A percentile compares a stretch with the other conserved stretches of the same genome.
These are phyloP conservation scores for Callyntrura sp. DNA, from an alignment of 2,888 invertebrate genomes.

Conservation along the genomic window DNA sequence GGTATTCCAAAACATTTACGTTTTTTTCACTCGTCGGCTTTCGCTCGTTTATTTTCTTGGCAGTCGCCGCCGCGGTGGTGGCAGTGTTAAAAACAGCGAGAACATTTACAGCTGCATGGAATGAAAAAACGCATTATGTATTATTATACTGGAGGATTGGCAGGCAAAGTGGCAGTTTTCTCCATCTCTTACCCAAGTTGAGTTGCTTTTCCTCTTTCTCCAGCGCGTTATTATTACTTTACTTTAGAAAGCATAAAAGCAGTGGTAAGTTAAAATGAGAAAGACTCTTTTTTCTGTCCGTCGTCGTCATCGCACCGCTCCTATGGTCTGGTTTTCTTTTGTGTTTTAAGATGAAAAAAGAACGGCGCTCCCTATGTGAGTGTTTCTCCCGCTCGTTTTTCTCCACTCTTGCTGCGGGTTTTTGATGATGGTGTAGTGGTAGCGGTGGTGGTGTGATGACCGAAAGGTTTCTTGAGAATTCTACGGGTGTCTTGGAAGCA, in stretches of 20 bases:
- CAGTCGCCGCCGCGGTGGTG: conserved; percentile 7
- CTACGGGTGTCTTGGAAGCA: conserved; percentile 84
- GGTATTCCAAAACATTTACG: not conserved
- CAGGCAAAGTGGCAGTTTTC: conserved; percentile 54
- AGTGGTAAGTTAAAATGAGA: not conserved
- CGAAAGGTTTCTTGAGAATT: conserved; percentile 83
- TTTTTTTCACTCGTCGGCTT: not conserved
- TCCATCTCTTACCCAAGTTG: not conserved
- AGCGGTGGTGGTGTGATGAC: conserved; percentile 61
- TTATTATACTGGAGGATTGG: conserved; percentile 51
- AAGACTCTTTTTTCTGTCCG: not conserved
- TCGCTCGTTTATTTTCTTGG: conserved; percentile 35
- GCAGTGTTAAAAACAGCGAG: conserved; percentile 3
- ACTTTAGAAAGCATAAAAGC: not conserved
- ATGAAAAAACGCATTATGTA: conserved; percentile 60
- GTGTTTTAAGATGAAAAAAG: conserved; percentile 23
- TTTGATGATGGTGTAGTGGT: conserved; percentile 11
- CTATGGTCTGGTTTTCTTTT: conserved; percentile 16
- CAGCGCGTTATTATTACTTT: conserved; percentile 21
- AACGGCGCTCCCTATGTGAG: not conserved
- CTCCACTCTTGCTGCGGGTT: not conserved
- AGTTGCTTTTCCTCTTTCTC: conserved; percentile 41
- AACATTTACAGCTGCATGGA: conserved; percentile 56
- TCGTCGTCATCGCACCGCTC: not conserved
- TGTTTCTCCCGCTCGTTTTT: not conserved